Base-by-base conservation (phyloP, 2,797 vertebrate genomes). In the Leuciscus waleckii region DNA sequence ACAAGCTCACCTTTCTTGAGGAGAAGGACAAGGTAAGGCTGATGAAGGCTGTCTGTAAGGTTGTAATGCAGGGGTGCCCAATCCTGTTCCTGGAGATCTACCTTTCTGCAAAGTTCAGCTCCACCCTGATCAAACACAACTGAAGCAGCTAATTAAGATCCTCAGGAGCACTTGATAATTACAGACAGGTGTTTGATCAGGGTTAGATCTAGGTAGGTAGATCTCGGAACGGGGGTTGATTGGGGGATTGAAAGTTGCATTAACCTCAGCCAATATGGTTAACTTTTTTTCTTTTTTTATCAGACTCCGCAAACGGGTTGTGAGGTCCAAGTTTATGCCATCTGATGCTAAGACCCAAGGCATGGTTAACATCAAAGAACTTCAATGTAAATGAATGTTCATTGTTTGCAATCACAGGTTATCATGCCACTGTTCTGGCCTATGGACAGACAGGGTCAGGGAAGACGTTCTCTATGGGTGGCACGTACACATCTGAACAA, bases 361-460 rank as follows among this genome's bases (percentile, higher is more conserved):
- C 58, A 14, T 61, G 11, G 11, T 61, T 61, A 5, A 61, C 11
- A 61, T 14, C 2, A 6, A 14, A 13, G 10, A 29, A 61, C 11
- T 63, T 29, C 2, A 65, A 3, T 32, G 26, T 32, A 65, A 65
- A 65, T 16, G 1, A 51, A 17, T 63, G 6, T 39, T 49, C 7
- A 85, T 23, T 86, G 87, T 90, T 87, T 63, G 56, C 0, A 65
- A 39, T 79, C 2, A 11, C 32, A 99, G 98, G 98, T 8, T 99
- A 99, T 84, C 96, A 99, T 91, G 97, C 98, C 46, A 99, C 98
- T 0, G 97, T 99, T 71, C 88, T 99, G 78, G 98, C 98, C 3
- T 99, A 99, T 0, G 98, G 98, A 29, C 98, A 99, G 92, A 99
- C 98, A 0, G 97, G 98, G 2, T 99, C 98, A 32, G 98, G 98